These are phyloP conservation scores for Perca flavescens DNA, from an alignment of 2,113 vertebrate genomes.

Conservation along the genomic window DNA sequence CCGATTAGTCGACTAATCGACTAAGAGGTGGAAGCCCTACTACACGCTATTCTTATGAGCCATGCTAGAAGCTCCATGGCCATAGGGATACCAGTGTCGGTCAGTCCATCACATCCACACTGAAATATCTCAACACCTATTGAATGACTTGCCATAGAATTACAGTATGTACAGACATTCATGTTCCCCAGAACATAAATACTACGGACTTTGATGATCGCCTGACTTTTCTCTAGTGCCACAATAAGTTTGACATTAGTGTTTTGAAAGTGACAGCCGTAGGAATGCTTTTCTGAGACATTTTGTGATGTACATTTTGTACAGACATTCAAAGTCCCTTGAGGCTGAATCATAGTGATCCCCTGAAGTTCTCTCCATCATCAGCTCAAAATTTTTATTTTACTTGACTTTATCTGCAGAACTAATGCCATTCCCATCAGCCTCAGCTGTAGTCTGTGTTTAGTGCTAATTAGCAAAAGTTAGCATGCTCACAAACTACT, in stretches of 20 bases:
- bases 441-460: background rate
- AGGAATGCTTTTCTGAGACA: background rate
- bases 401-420: no score
- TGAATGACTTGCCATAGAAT: no score
- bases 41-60: background rate
- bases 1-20: no score
- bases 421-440: no score
- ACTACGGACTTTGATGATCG: background rate
- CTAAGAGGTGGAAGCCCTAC: no score
- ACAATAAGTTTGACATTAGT: background rate
- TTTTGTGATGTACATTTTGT: background rate
- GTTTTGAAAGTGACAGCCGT: background rate
- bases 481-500: no score
- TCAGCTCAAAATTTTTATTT: background rate
- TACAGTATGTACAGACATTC: no score
- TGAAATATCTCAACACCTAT: constrained; percentile 1
- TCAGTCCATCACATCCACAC: background rate
- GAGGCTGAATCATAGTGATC: background rate
- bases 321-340: background rate
- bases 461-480: background rate
- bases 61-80: background rate
- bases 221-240: background rate
- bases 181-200: background rate
- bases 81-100: background rate
- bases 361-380: background rate